Evolutionary conservation across 1,140 invertebrate genomes (phyloP), one percentile per base, ranked within the genome.

Genomic region (Fopius arisanus): DNA sequence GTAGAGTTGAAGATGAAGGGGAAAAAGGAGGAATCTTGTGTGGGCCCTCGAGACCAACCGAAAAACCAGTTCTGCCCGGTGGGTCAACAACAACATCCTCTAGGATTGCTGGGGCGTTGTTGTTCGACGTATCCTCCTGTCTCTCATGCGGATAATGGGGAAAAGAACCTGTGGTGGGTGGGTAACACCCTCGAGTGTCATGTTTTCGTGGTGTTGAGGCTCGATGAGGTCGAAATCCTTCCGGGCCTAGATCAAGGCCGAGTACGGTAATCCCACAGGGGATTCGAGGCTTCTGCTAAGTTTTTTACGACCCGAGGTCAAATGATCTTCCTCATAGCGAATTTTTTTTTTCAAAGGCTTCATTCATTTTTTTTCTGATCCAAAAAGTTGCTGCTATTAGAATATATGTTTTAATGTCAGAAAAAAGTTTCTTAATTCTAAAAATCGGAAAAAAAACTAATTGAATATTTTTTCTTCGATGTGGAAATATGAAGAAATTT

Each of bases 21-120:
- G 43, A 51, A n/a, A 19, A n/a, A 51, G 16, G 41, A 43, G 16
- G 3, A 43, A 41, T 72, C 59, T 73, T 66, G 72, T 78, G 76
- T 78, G 51, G 67, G 40, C 10, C 74, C 62, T 74, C 43, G 73
- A 74, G 77, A 79, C 78, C 78, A 62, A 76, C 74, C 74, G 54
- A 66, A 54, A 78, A 80, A 79, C 79, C 78, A 75, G 78, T 80
- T 80, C 48, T 73, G 75, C 68, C 54, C 73, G 68, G 6, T 72
- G 68, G 78, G 71, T 79, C 78, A 75, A 75, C 70, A 71, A 75
- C 59, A 72, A 62, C 54, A 62, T 62, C 26, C 43, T 5, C 43
- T 51, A 51, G 43, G 43, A 51, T 51, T 51, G 43, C 23, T 74
- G 41, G 23, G 37, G 51, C 29, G 23, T 23, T 37, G 23, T 23